Evolutionary conservation across 1,140 invertebrate genomes (phyloP).

Genomic region (Achroia grisella): DNA sequence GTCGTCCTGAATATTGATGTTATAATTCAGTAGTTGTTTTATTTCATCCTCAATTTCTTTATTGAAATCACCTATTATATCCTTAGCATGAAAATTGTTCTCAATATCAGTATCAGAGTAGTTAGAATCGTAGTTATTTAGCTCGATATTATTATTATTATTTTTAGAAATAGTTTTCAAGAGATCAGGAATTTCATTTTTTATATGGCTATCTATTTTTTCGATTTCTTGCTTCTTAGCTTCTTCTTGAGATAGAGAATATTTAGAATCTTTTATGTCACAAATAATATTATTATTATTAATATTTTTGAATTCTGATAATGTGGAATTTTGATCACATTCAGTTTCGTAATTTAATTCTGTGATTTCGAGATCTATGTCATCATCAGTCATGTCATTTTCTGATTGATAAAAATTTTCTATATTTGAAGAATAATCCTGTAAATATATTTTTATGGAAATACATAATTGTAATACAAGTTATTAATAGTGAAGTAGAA

Average conservation of each 20-base stretch:
- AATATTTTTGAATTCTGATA: slow-evolving; percentile 17
- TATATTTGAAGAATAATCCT: slow-evolving; percentile 63
- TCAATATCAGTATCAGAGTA: slow-evolving; percentile 57
- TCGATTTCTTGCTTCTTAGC: slow-evolving; percentile 14
- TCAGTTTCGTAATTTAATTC: slow-evolving; percentile 30
- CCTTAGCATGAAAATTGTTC: slow-evolving; percentile 61
- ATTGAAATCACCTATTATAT: slow-evolving; percentile 74
- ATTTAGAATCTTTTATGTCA: slow-evolving; percentile 12
- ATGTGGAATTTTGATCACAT: slow-evolving; percentile 19
- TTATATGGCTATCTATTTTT: slow-evolving; percentile 19
- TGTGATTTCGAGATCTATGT: slow-evolving; percentile 47
- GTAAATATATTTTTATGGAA: slow-evolving; percentile 12
- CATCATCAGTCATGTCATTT: slow-evolving; percentile 69
- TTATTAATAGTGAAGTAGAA: too few species aligned
- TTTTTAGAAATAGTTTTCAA: slow-evolving; percentile 49
- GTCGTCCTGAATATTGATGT: slow-evolving; percentile 67
- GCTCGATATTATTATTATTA: slow-evolving; percentile 44
- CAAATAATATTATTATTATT: slow-evolving; percentile 37
- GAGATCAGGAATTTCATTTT: slow-evolving; percentile 55
- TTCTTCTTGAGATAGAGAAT: slow-evolving; percentile 7
- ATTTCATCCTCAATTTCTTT: slow-evolving; percentile 74
- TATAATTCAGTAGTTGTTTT: slow-evolving; percentile 59
- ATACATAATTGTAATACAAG: too few species aligned
- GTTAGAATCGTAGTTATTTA: slow-evolving; percentile 32
- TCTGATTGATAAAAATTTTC: slow-evolving; percentile 60